Evolutionary conservation across 2,888 invertebrate species (phyloP).

Genomic region (Rhodophaea formosa): DNA sequence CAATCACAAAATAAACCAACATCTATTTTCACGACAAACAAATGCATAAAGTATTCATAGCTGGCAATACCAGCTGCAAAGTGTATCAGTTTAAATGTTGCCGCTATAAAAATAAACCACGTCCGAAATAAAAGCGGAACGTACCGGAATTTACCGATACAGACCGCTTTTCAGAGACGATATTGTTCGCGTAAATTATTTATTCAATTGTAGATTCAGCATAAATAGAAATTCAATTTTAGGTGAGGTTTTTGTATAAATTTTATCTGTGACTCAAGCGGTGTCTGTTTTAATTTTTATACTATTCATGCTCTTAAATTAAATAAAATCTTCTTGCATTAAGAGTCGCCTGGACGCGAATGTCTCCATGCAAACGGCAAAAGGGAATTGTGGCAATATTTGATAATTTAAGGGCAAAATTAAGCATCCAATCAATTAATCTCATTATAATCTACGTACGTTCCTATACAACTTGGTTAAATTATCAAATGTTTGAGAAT

Average conservation of each 20-base stretch:
- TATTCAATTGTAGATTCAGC: background rate
- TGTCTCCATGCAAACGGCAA: no score
- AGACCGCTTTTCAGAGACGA: background rate
- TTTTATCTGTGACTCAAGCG: no score
- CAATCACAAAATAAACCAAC: background rate
- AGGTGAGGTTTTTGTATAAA: background rate
- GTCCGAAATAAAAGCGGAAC: background rate
- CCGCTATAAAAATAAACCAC: conserved; percentile 1
- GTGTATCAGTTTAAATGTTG: conserved; percentile 23
- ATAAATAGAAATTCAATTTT: background rate
- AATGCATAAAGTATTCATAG: background rate
- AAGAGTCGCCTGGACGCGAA: no score
- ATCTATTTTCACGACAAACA: background rate
- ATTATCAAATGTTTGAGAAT: no score
- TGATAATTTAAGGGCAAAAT: no score
- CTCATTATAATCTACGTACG: no score
- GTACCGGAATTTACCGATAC: background rate
- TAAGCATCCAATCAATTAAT: no score
- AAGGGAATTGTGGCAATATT: no score
- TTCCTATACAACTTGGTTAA: no score
- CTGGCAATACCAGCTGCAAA: background rate
- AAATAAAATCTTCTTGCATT: no score
- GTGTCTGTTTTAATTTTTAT: no score
- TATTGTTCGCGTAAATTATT: background rate
- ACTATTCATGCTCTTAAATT: no score